Evolutionary conservation across 2,113 vertebrate genomes (phyloP), one percentile per base, ranked within the genome.

Genomic region (Thinocorus orbignyianus): DNA sequence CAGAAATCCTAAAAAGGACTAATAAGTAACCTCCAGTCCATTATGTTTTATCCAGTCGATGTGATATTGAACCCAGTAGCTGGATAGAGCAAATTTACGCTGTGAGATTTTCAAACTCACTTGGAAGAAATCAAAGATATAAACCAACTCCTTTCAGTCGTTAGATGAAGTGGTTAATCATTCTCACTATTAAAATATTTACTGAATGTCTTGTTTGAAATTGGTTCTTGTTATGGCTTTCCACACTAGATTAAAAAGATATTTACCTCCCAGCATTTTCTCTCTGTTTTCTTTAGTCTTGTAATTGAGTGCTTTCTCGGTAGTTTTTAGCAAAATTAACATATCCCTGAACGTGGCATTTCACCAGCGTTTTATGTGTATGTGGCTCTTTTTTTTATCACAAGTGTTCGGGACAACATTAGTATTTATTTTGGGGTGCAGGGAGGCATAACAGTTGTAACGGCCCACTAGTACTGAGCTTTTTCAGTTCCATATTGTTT

Each of bases 171-270:
- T 76, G 54, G 52, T 88, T 90, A 90, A 90, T 86, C 54, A 61
- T 25, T 77, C 41, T 79, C 11, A 9, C 25, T 57, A 68, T 93
- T 92, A 86, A 86, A 94, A 86, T 88, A 90, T 86, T 83, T 93
- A 80, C 60, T 37, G 61, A 57, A 74, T 83, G 41, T 46, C 80
- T 77, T 69, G n/a, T 81, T 77, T 13, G 4, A 71, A 95, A 91
- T 62, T 74, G 28, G 41, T 90, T 90, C 42, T 77, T 80, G 22
- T 58, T 91, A 62, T 16, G 13, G 33, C 55, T 84, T 84, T 88
- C 48, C 30, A 37, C 46, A 44, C 11, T 70, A 88, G 58, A 78
- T 88, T 88, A 88, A 74, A 68, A 66, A 90, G 37, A 65, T 82
- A 85, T 58, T 86, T 94, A 77, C 77, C 71, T 90, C 46, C 46